These are phyloP conservation scores for Phenacoccus solenopsis DNA, from an alignment of 1,140 invertebrate species.

Conservation along the genomic window DNA sequence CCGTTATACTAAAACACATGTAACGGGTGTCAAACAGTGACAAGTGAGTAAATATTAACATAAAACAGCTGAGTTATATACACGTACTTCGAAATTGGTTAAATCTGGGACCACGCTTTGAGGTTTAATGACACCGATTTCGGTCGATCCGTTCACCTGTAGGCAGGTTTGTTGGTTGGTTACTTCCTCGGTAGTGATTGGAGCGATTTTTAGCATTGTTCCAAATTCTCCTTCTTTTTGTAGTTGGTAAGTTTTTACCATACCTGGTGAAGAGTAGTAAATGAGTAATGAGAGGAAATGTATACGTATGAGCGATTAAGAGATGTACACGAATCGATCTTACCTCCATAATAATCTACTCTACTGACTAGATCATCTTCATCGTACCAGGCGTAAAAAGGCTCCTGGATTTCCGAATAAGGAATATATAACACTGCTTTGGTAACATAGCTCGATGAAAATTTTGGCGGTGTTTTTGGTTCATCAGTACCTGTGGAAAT, in stretches of 20 bases:
- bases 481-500: too few relatives aligned
- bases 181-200: constrained; percentile 61
- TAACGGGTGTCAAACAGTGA: constrained; percentile 4
- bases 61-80: background rate
- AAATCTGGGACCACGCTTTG: constrained; percentile 76
- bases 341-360: constrained; percentile 89
- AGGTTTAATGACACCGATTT: constrained; percentile 43
- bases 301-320: background rate
- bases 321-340: constrained; percentile 20
- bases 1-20: constrained; percentile 35
- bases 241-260: constrained; percentile 80
- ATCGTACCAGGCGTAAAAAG: constrained; percentile 82
- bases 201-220: constrained; percentile 68
- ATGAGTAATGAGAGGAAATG: background rate
- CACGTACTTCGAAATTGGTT: constrained; percentile 51
- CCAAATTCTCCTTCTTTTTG: constrained; percentile 50
- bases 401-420: constrained; percentile 82
- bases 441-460: constrained; percentile 54
- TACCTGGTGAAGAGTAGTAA: constrained; percentile 36
- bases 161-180: constrained; percentile 66
- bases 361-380: constrained; percentile 54
- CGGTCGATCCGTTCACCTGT: constrained; percentile 60
- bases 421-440: constrained; percentile 69
- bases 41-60: background rate
- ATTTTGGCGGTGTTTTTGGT: constrained; percentile 41